Percentiles rank a stretch among this genome's conserved stretches.
Evolutionary conservation across 2,797 vertebrate species (phyloP).

Genomic region (Sebastes trivittatus): DNA sequence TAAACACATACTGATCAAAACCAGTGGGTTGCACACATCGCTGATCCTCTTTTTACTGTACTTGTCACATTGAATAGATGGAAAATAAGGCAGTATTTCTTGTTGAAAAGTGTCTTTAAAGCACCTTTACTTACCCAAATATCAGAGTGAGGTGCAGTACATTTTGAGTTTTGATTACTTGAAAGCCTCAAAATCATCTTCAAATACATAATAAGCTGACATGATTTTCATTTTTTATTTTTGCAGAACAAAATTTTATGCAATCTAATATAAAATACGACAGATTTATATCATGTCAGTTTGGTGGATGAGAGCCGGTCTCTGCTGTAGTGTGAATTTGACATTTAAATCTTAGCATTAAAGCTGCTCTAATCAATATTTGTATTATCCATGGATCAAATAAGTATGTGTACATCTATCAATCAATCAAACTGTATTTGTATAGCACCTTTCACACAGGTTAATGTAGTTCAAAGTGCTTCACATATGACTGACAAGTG

Average conservation of each 20-base stretch:
- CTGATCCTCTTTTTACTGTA: neutral
- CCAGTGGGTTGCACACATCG: neutral
- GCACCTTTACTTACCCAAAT: neutral
- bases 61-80: neutral
- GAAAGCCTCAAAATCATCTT: neutral
- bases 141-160: neutral
- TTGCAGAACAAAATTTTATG: neutral
- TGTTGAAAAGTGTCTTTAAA: neutral
- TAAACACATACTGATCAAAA: slow-evolving; percentile 9
- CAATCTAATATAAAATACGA: neutral
- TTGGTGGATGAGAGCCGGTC: neutral
- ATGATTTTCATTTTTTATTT: neutral
- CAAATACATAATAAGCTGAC: neutral
- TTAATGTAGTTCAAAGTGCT: too few relatives aligned
- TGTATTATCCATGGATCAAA: neutral
- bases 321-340: neutral
- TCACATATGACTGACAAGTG: too few relatives aligned
- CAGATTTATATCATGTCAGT: neutral
- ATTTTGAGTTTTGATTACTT: neutral
- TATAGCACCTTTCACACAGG: too few relatives aligned
- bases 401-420: too few relatives aligned
- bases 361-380: neutral
- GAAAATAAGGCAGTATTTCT: neutral
- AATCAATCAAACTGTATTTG: too few relatives aligned
- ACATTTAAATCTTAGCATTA: neutral